A percentile compares a stretch with the other conserved stretches of the same genome.
These are phyloP conservation scores for Dolomedes plantarius DNA, from an alignment of 2,888 invertebrate species.

Conservation along the genomic window DNA sequence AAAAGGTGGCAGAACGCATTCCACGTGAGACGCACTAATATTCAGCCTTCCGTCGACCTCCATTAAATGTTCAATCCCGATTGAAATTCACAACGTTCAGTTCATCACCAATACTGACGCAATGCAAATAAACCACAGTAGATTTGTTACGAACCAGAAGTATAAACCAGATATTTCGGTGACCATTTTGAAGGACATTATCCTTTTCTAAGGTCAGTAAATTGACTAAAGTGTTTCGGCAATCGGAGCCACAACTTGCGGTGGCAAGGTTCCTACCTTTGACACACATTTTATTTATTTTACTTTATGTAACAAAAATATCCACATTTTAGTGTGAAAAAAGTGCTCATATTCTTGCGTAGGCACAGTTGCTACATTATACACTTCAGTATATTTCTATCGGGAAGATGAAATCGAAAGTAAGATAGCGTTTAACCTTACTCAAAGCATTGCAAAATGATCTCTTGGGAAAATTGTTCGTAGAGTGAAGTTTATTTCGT, in stretches of 20 bases:
- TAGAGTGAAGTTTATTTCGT: too few relatives aligned
- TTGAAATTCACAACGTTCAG: background rate
- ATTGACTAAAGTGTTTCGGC: slow-evolving; percentile 35
- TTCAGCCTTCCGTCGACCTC: background rate
- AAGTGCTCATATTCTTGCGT: background rate
- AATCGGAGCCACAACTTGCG: background rate
- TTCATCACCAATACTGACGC: slow-evolving; percentile 8
- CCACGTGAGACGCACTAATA: background rate
- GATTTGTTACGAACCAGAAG: background rate
- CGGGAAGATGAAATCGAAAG: too few relatives aligned
- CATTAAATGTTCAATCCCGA: background rate
- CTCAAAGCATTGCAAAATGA: too few relatives aligned
- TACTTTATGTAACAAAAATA: background rate
- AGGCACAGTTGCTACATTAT: too few relatives aligned
- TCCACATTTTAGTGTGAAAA: background rate
- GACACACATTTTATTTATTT: slow-evolving; percentile 50
- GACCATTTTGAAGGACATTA: slow-evolving; percentile 46
- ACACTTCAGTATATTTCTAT: too few relatives aligned
- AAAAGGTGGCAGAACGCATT: background rate
- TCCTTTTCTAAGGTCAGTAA: slow-evolving; percentile 50
- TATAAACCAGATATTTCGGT: slow-evolving; percentile 6
- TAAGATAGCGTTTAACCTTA: too few relatives aligned
- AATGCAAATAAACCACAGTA: slow-evolving; percentile 10
- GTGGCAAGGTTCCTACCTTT: slow-evolving; percentile 44
- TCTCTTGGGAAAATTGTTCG: too few relatives aligned